Conservation (phyloP, 2,797 vertebrate species). For the Peromyscus nudipes region DNA sequence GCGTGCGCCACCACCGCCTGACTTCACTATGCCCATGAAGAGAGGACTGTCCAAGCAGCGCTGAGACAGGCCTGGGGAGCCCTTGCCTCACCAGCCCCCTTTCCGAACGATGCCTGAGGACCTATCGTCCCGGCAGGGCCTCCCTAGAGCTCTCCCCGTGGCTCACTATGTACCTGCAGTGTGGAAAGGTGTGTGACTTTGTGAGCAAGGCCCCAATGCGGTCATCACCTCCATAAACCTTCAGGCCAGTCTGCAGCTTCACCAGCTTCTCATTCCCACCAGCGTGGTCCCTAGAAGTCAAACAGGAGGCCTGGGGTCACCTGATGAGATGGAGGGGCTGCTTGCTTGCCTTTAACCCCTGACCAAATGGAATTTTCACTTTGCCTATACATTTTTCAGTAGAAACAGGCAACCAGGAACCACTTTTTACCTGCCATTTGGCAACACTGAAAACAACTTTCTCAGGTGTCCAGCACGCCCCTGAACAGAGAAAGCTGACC, state of each 20-base stretch:
- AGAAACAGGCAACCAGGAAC: neutral
- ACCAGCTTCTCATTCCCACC: constrained; percentile 97
- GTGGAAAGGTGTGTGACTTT: constrained; percentile 94
- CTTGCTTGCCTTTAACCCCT: neutral
- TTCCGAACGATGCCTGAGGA: neutral
- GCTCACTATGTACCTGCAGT: constrained; percentile 91
- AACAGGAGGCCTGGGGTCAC: neutral
- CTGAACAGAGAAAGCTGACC: neutral
- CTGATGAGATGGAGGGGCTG: neutral
- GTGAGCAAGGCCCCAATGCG: constrained; percentile 94
- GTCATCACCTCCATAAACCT: constrained; percentile 95
- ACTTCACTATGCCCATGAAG: neutral
- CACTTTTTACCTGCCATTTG: neutral
- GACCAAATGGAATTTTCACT: neutral
- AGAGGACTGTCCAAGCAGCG: neutral
- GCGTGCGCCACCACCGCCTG: no score
- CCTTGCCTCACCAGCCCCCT: neutral
- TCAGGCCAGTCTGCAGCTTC: constrained; percentile 93
- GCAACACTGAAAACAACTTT: neutral
- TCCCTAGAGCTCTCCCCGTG: rapidly evolving
- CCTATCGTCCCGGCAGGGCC: neutral
- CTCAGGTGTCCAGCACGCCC: neutral
- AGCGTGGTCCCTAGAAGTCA: constrained; percentile 95
- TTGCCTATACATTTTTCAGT: neutral
- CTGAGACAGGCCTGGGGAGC: neutral